Conservation (phyloP, 1,140 invertebrate species). For the Dinothrombium tinctorium region DNA sequence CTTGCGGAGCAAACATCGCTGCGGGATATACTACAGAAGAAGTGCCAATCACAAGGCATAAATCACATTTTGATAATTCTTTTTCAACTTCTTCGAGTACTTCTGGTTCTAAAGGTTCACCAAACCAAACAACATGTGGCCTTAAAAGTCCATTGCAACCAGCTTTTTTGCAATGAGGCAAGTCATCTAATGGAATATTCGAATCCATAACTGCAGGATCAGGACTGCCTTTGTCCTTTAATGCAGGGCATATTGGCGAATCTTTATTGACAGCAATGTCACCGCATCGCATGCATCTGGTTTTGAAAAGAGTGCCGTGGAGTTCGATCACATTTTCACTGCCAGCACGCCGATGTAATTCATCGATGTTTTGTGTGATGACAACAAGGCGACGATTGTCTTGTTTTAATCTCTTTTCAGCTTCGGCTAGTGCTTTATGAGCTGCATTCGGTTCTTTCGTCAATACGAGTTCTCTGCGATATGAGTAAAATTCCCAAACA, state of each 20-base stretch:
- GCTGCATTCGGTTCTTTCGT: conserved; percentile 41
- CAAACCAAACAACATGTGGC: conserved; percentile 75
- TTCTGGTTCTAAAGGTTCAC: conserved; percentile 42
- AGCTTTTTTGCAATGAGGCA: conserved; percentile 36
- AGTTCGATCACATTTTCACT: conserved; percentile 62
- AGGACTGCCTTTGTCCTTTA: conserved; percentile 31
- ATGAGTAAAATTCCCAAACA: conserved; percentile 58
- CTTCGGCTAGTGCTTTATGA: conserved; percentile 50
- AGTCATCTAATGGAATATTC: conserved; percentile 34
- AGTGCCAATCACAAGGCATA: conserved; percentile 49
- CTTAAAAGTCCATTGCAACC: conserved; percentile 44
- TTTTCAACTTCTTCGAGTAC: conserved; percentile 35
- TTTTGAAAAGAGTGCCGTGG: conserved; percentile 61
- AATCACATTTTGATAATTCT: conserved; percentile 44
- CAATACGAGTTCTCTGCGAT: conserved; percentile 36
- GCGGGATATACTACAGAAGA: conserved; percentile 73
- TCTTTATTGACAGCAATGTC: conserved; percentile 39
- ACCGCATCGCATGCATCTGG: conserved; percentile 51
- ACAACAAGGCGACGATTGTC: conserved; percentile 36
- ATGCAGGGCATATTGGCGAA: conserved; percentile 52
- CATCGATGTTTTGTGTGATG: conserved; percentile 92
- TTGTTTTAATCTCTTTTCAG: conserved; percentile 34
- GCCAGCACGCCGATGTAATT: conserved; percentile 70
- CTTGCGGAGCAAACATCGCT: conserved; percentile 63
- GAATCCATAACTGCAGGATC: conserved; percentile 24